Base-by-base conservation (phyloP, 2,888 invertebrate species). In the Cryptus viduatorius region DNA sequence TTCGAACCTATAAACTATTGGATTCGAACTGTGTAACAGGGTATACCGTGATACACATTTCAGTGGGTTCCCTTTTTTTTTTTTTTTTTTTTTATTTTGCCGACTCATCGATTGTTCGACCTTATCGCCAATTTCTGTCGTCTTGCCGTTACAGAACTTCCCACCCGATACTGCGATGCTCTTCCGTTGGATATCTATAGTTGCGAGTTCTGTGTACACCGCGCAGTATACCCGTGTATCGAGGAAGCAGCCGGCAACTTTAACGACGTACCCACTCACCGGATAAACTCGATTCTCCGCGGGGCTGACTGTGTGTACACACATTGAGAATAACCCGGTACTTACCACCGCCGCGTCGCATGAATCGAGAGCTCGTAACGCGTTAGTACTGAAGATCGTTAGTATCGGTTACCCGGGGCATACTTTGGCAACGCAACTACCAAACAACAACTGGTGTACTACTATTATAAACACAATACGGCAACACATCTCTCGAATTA, bases 401-500 rank as follows among this genome's bases (percentile, higher is more conserved):
- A 56, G 56, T 72, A 56, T 56, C 71, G 71, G 82, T 77, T 77
- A 77, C 56, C 80, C 77, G 65, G 71, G 46, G 76, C 76, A 77
- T 44, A 76, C 71, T 65, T 82, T 71, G 59, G 71, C 53, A 76
- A 65, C 65, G 65, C 44, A 19, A 8, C 16, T 16, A 69, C 14
- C 37, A 8, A 37, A 37, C 48, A 24, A 71, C 71, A 31, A 53
- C n/a, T 37, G 37, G 37, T 56, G 19, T 29, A 68, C 48, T n/a
- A 48, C n/a, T 29, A 12, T 46, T 31, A 59, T 37, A 61, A 48
- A 31, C 46, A 24, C 24, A n/a, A 75, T 69, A 50, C 68, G 24
- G 24, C 19, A 37, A 56, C 56, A 46, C 71, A 19, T 67, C 77
- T 19, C 76, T 71, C 29, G 72, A 50, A 82, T 82, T 72, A 72